Base-by-base conservation (phyloP, 2,888 invertebrate genomes). In the Macrosiphum euphorbiae region DNA sequence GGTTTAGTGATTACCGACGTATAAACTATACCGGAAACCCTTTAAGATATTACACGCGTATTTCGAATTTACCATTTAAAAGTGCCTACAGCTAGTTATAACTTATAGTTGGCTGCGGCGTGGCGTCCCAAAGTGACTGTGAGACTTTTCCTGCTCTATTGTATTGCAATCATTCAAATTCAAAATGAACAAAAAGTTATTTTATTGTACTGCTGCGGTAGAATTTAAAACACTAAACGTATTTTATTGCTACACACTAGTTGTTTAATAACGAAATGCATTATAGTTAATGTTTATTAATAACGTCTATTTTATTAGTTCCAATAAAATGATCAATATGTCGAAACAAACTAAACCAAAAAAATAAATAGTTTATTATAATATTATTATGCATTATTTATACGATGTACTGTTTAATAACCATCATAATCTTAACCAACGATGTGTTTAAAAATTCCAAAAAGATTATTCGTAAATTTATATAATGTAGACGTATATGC, bases 1-100 rank as follows among this genome's bases (percentile, higher is more conserved):
- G 78, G 52, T 8, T 13, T 11, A 24, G 50, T 26, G 78, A 78
- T 78, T 50, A 78, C 90, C 35, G 67, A 52, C 55, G 58, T 44
- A 28, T 61, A 89, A 90, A 67, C 67, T 20, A 35, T 84, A 84
- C 90, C 50, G 90, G 90, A 90, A 90, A 78, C 90, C 90, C 78
- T 90, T 90, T 52, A 52, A 78, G 78, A 78, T 78, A 52, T 52
- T 26, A 52, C 78, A 26, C 78, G 52, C 78, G 52, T 61, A 24
- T 44, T 61, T 89, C 20, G 58, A 89, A 61, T 61, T 78, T 78
- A 35, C 20, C 78, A 35, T 78, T 88, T 88, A 44, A 58, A 41
- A 88, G 58, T 44, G 41, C 28, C 88, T 52, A 55, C 26, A 50
- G 52, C 24, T 35, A 16, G 52, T 20, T 26, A 24, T 78, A 35